Evolutionary conservation across 2,888 invertebrate species (phyloP).

Genomic region (Pycnomerus fuliginosus): DNA sequence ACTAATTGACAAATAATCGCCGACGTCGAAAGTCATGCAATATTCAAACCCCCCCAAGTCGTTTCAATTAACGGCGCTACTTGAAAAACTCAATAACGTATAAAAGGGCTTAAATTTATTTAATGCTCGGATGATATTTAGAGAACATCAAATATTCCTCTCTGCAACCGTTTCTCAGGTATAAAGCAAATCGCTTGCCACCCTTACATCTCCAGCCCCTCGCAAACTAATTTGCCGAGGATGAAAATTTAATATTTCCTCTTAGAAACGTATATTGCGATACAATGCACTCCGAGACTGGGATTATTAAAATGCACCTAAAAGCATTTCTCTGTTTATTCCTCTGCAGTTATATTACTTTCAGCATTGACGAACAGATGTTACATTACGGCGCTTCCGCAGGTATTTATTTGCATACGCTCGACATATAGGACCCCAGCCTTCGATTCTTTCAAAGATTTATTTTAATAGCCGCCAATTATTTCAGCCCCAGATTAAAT

Average conservation of each 20-base stretch:
- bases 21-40: constrained; percentile 11
- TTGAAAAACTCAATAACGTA: constrained; percentile 2
- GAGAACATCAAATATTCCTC: constrained; percentile 11
- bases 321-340: constrained; percentile 33
- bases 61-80: background rate
- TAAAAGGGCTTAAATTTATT: constrained; percentile 16
- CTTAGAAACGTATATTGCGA: constrained; percentile 19
- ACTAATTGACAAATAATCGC: no score
- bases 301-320: constrained; percentile 31
- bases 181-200: constrained; percentile 17
- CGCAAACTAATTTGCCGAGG: constrained; percentile 28
- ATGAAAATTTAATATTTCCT: constrained; percentile 33
- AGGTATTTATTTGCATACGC: no score
- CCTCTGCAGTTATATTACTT: constrained; percentile 11
- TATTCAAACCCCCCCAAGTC: constrained; percentile 6
- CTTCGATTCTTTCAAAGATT: no score
- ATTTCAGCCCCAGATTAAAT: no score
- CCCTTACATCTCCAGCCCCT: constrained; percentile 21
- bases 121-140: constrained; percentile 13
- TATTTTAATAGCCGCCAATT: no score
- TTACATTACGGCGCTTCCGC: background rate
- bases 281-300: constrained; percentile 23
- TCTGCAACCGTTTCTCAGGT: constrained; percentile 17
- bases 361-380: constrained; percentile 14
- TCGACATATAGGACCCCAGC: no score